Evolutionary conservation across 2,888 invertebrate genomes (phyloP), one percentile per base, ranked within the genome.

Genomic region (Mayetiola destructor): DNA sequence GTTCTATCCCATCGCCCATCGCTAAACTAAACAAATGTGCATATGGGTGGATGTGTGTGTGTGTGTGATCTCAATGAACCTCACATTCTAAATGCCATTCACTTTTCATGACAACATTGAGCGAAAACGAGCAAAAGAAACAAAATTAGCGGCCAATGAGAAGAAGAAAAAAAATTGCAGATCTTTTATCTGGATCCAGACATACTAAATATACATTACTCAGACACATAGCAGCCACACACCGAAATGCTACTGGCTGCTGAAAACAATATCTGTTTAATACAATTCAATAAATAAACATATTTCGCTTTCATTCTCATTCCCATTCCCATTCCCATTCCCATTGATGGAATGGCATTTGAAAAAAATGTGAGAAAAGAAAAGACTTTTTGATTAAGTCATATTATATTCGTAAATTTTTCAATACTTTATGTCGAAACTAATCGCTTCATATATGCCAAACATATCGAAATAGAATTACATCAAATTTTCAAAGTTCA

Each of bases 131-230:
- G 12, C 36, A 36, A 36, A 9, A 36, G n/a, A 36, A 14, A 12
- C 8, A 14, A 36, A 36, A 3, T 20, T 9, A 18, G 6, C 3
- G 20, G 4, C 3, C 10, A 14, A 18, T 12, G 14, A 10, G 23
- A 48, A 27, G n/a, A n/a, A n/a, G n/a, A n/a, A n/a, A n/a, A n/a
- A n/a, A n/a, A 48, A 48, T 27, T 48, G 48, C 48, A 48, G 48
- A 48, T 27, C 48, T n/a, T 3, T 27, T 27, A 23, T 42, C 23
- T 16, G 32, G 32, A n/a, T 32, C 8, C 42, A 42, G 48, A 48
- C 27, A 48, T 6, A 32, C n/a, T n/a, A n/a, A n/a, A n/a, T n/a
- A n/a, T n/a, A n/a, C n/a, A n/a, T n/a, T n/a, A n/a, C n/a, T n/a
- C n/a, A n/a, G n/a, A n/a, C n/a, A n/a, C n/a, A n/a, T n/a, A n/a